Base-by-base conservation (phyloP, 2,888 invertebrate species). In the Drosophila quinaria region DNA sequence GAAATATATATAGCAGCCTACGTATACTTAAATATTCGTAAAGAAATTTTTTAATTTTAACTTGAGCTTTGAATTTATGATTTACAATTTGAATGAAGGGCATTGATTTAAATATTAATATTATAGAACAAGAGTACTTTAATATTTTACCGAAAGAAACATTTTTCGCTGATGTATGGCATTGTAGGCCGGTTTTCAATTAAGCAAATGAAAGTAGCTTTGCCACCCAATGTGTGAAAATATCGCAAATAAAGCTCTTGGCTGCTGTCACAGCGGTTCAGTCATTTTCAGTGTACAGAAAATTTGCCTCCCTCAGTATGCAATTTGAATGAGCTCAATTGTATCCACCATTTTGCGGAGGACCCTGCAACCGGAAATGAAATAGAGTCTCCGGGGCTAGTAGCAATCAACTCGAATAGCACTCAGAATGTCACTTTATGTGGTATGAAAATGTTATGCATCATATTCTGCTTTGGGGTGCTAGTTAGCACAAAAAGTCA, bases 131-230 rank as follows among this genome's bases (percentile, higher is more conserved):
- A 8, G 29, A 22, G 22, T 22, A 22, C 22, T 22, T 4, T 22
- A 22, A 22, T 22, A 22, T 22, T 22, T 22, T 4, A 22, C 22
- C 22, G 3, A 22, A 22, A 22, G 22, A n/a, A n/a, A n/a, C n/a
- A n/a, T n/a, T n/a, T n/a, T n/a, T n/a, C n/a, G n/a, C n/a, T n/a
- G n/a, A n/a, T n/a, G n/a, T n/a, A n/a, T n/a, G n/a, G n/a, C n/a
- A n/a, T n/a, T n/a, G n/a, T n/a, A n/a, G n/a, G n/a, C n/a, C n/a
- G n/a, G n/a, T n/a, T 10, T 84, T 77, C 77, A 85, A 84, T 84
- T 77, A 84, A 71, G 74, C 67, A 73, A 77, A 66, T 69, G 58
- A 76, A 69, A 47, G 55, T 55, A 47, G 47, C 56, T 13, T 55
- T 47, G 58, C 64, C 41, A 63, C 71, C 75, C 71, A 67, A 67